Conservation (phyloP, 2,113 vertebrate genomes). For the Mola mola region DNA sequence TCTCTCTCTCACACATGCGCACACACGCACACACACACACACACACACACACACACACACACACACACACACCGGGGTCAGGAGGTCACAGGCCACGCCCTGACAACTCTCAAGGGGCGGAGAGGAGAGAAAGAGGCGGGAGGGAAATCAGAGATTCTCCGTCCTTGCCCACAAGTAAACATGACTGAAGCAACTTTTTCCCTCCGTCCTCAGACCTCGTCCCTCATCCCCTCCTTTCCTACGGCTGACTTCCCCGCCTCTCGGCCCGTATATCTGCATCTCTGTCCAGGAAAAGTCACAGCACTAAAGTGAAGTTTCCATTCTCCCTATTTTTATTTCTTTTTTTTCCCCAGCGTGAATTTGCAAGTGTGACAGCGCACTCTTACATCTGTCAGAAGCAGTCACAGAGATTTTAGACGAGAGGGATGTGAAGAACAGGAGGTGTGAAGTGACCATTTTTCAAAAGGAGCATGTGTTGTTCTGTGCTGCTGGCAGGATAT, state of each 20-base stretch:
- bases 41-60: constrained; percentile 28
- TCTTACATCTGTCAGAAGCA: constrained; percentile 19
- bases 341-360: not conserved
- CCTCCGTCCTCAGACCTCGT: constrained; percentile 5
- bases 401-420: constrained; percentile 40
- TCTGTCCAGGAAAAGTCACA: constrained; percentile 19
- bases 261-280: not conserved
- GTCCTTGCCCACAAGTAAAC: too few species aligned
- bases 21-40: constrained; percentile 39
- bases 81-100: constrained; percentile 77
- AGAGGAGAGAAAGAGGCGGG: constrained; percentile 62
- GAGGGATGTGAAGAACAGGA: constrained; percentile 55
- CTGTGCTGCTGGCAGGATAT: constrained; percentile 21
- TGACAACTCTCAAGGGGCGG: constrained; percentile 59
- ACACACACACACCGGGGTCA: constrained; percentile 60
- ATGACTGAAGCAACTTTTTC: constrained; percentile 61
- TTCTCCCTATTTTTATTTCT: too few species aligned
- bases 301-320: constrained; percentile 12
- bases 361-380: constrained; percentile 1
- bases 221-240: constrained; percentile 27
- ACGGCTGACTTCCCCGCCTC: constrained; percentile 15
- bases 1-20: constrained; percentile 1
- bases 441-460: constrained; percentile 60
- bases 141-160: constrained; percentile 69
- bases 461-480: constrained; percentile 35